These are phyloP conservation scores for Dascillus cervinus DNA, from an alignment of 2,888 invertebrate species.

Conservation along the genomic window DNA sequence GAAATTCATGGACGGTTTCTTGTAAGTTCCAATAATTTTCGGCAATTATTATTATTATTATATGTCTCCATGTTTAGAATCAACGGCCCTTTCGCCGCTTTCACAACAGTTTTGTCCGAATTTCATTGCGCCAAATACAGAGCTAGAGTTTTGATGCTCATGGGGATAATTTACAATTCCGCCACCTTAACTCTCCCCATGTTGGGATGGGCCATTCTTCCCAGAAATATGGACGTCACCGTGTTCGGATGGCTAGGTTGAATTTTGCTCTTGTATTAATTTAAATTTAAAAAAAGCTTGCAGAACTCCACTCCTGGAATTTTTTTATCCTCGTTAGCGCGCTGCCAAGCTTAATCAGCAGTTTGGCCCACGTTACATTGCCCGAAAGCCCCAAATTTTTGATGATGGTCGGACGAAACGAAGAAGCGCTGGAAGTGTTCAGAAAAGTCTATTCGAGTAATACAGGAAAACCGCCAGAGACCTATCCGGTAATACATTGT, in stretches of 20 bases:
- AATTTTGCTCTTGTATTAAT: too few relatives aligned
- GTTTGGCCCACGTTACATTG: conserved; percentile 50
- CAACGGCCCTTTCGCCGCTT: conserved; percentile 66
- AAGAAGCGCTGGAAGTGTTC: conserved; percentile 58
- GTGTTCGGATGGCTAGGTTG: too few relatives aligned
- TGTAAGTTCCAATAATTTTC: conserved; percentile 51
- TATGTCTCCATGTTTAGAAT: too few relatives aligned
- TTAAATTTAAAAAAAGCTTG: too few relatives aligned
- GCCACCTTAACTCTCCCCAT: conserved; percentile 59
- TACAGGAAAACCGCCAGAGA: conserved; percentile 51
- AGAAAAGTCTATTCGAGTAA: conserved; percentile 58
- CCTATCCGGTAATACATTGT: conserved; percentile 67
- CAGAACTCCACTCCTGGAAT: conserved; percentile 57
- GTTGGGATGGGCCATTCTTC: conserved; percentile 66
- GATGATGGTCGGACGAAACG: conserved; percentile 58
- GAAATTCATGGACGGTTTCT: conserved; percentile 64
- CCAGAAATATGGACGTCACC: conserved; percentile 47
- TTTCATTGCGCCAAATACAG: conserved; percentile 60
- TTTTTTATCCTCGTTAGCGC: conserved; percentile 52
- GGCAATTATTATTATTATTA: too few relatives aligned
- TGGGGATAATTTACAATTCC: conserved; percentile 59
- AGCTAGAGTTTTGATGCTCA: conserved; percentile 54
- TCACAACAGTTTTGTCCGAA: conserved; percentile 66
- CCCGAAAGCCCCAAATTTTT: conserved; percentile 77
- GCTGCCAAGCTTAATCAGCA: conserved; percentile 60